phyloP scores from a whole-genome alignment of 2,888 invertebrate species.

The Villa cingulata region DNA sequence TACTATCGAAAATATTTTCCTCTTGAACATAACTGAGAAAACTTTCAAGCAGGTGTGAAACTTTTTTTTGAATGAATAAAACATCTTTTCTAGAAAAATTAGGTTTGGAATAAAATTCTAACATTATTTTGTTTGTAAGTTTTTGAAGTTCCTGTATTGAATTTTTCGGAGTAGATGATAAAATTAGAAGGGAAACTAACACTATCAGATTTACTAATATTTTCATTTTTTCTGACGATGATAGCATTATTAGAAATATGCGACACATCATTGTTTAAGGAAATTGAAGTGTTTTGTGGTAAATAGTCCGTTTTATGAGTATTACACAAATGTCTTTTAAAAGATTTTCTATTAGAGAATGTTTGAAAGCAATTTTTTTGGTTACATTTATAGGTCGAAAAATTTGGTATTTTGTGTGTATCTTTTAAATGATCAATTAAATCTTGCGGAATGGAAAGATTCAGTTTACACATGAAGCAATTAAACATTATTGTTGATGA shows the following conservation, averaged over 20 bases:
- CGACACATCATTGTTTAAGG: no score
- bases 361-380: background rate
- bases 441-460: background rate
- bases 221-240: no score
- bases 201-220: background rate
- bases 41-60: background rate
- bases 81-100: conserved; percentile 2
- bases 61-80: background rate
- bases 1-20: background rate
- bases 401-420: background rate
- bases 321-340: conserved; percentile 1
- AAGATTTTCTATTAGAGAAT: background rate
- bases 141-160: no score
- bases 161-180: no score
- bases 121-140: no score
- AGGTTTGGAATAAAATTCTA: background rate
- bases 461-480: background rate
- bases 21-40: background rate
- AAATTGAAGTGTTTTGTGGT: background rate
- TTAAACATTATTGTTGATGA: background rate
- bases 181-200: no score
- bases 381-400: background rate
- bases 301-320: background rate
- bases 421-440: background rate
- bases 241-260: no score